Percentiles rank a stretch among this genome's conserved stretches.
These are phyloP conservation scores for Periophthalmus magnuspinnatus DNA, from an alignment of 2,797 vertebrate species.

Conservation along the genomic window DNA sequence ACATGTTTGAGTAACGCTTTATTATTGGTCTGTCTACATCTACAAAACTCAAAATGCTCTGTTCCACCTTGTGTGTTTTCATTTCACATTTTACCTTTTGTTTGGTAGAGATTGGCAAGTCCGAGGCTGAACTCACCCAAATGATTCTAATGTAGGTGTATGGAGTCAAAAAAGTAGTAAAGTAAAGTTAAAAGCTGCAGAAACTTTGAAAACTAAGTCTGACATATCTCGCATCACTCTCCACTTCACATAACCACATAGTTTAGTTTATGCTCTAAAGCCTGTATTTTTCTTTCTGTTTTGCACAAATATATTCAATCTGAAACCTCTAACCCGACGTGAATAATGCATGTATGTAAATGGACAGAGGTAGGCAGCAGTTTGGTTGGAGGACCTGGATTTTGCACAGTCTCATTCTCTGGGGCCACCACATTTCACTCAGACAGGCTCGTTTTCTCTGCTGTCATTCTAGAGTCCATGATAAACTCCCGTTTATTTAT, in stretches of 20 bases:
- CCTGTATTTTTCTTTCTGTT: slow-evolving; percentile 2
- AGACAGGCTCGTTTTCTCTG: background rate
- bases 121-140: no score
- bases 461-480: background rate
- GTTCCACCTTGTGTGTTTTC: no score
- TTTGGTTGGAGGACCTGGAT: slow-evolving; percentile 1
- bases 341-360: slow-evolving; percentile 17
- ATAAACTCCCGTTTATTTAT: background rate
- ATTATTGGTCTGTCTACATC: no score
- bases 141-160: no score
- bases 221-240: background rate
- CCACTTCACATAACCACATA: background rate
- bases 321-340: slow-evolving; percentile 8
- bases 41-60: no score
- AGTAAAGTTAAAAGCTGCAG: background rate
- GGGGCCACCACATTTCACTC: background rate
- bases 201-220: background rate
- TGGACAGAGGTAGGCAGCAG: slow-evolving; percentile 12
- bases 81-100: no score
- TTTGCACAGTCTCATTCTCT: background rate
- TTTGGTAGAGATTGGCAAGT: no score
- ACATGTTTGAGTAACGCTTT: no score
- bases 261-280: slow-evolving; percentile 1
- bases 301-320: slow-evolving; percentile 20
- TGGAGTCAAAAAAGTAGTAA: no score